Evolutionary conservation across 2,797 vertebrate genomes (phyloP).

Genomic region (Oophaga sylvatica): DNA sequence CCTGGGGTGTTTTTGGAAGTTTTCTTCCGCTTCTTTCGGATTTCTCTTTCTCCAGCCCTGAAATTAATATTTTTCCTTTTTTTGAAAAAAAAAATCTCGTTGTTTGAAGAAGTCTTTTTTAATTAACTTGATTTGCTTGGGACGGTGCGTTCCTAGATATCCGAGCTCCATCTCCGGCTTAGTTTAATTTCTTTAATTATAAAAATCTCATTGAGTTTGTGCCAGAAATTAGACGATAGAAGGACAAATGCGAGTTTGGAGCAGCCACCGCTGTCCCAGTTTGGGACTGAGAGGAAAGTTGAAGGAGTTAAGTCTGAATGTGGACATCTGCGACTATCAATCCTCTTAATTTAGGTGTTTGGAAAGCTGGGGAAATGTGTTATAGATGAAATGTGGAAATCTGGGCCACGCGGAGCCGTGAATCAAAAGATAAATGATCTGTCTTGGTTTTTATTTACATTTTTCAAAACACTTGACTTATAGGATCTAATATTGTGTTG

Average conservation of each 20-base stretch:
- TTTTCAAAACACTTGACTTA: neutral
- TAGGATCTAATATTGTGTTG: neutral
- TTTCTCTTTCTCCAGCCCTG: neutral
- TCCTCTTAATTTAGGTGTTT: slow-evolving; percentile 10
- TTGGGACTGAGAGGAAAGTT: neutral
- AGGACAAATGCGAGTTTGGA: neutral
- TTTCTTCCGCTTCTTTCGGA: neutral
- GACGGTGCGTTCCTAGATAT: slow-evolving; percentile 34
- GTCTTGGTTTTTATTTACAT: neutral
- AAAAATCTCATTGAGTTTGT: slow-evolving; percentile 28
- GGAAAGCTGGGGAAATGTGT: neutral
- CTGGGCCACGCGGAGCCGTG: neutral
- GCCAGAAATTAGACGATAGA: slow-evolving; percentile 30
- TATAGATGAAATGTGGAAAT: neutral
- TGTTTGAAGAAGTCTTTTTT: slow-evolving; percentile 37
- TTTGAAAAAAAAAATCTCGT: neutral
- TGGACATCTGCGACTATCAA: neutral
- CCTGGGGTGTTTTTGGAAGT: neutral
- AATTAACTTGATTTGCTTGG: slow-evolving; percentile 41
- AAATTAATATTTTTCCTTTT: slow-evolving; percentile 12
- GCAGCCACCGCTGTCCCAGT: neutral
- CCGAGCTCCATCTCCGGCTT: neutral
- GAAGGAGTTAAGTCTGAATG: neutral
- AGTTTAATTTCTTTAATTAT: slow-evolving; percentile 49
- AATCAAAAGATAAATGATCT: neutral